phyloP scores from a whole-genome alignment of 1,140 invertebrate species.

The Cotesia typhae region DNA sequence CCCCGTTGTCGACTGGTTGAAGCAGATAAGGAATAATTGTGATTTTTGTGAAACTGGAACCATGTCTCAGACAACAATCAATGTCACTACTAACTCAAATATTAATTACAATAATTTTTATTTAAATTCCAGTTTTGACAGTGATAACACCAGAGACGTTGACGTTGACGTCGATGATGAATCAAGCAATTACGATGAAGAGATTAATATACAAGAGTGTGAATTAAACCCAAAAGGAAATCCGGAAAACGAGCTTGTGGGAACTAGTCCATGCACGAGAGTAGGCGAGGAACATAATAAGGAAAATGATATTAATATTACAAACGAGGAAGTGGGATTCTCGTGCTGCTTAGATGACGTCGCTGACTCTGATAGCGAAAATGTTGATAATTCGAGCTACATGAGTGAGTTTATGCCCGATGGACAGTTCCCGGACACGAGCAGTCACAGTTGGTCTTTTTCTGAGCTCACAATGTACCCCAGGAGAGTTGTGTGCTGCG shows the following conservation, averaged over 20 bases:
- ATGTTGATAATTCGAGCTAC: constrained; percentile 5
- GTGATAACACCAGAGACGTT: background rate
- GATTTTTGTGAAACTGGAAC: constrained; percentile 35
- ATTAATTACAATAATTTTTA: constrained; percentile 11
- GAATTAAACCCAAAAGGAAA: constrained; percentile 23
- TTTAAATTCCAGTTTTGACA: background rate
- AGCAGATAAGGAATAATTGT: constrained; percentile 37
- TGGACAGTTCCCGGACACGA: constrained; percentile 8
- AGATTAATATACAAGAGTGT: background rate
- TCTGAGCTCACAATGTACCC: constrained; percentile 17
- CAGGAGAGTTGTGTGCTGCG: constrained; percentile 19
- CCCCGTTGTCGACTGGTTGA: constrained; percentile 41
- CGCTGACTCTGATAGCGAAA: constrained; percentile 13
- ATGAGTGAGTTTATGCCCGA: constrained; percentile 5
- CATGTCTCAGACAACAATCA: background rate
- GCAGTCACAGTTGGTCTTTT: constrained; percentile 11
- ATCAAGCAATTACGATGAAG: background rate
- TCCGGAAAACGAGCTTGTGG: constrained; percentile 5
- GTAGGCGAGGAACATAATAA: constrained; percentile 20
- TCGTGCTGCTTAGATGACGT: constrained; percentile 2
- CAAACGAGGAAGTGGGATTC: too few species aligned
- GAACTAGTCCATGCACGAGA: constrained; percentile 6
- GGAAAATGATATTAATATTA: background rate
- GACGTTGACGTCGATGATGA: background rate
- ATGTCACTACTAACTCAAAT: background rate